Base-by-base conservation (phyloP, 1,140 invertebrate genomes). In the Papilio polytes region DNA sequence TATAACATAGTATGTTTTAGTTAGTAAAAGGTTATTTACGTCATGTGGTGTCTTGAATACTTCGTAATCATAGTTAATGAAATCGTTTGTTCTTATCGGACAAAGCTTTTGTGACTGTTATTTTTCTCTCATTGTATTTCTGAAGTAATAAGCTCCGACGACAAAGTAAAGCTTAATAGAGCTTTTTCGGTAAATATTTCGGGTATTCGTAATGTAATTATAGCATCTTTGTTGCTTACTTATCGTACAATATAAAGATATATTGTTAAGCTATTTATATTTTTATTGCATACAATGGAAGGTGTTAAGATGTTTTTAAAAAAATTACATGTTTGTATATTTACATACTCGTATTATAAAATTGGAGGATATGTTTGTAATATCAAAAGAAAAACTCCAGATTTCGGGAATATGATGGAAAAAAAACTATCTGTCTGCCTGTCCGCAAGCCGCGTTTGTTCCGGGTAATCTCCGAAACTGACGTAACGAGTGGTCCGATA, bases 21-120 rank as follows among this genome's bases (percentile, higher is more conserved):
- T n/a, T 8, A 73, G 46, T 73, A 73, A 20, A 73, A 73, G 74
- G 12, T 76, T 74, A 48, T 74, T 74, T 53, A 76, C 74, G 20
- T 76, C 74, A 76, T 26, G 74, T 76, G 41, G 74, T 13, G 74
- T 20, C n/a, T 26, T 3, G 13, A 48, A 22, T 46, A 48, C 46
- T 26, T 26, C 46, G 44, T 46, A 26, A 26, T 46, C 10, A 44
- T 76, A 26, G 44, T 48, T 53, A 46, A 26, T 44, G 22, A 51
- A 76, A 15, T 76, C 74, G 74, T 76, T 76, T 76, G 74, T 76
- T 51, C 74, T 51, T 76, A 76, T 51, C 74, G 44, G 13, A 76
- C 74, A 48, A 48, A 76, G 46, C 74, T 76, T 53, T 76, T 46
- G 46, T 46, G 8, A n/a, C 46, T 76, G 20, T 74, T 76, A 76